phyloP scores from a whole-genome alignment of 64 coral and sea anemone species.

The Montipora sp. region DNA sequence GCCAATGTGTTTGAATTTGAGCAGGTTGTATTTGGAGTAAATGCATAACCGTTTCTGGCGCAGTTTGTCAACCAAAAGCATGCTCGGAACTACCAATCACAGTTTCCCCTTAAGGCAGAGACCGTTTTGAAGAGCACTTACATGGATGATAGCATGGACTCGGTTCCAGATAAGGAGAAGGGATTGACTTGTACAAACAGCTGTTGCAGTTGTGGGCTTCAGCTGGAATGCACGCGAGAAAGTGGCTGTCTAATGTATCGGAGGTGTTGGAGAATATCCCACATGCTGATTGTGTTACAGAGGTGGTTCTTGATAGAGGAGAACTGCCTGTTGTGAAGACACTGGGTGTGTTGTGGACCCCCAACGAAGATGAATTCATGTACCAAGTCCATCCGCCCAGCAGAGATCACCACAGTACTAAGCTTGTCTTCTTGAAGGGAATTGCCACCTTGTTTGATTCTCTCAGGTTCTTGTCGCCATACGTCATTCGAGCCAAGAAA shows the following conservation, averaged over 20 bases:
- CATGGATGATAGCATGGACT: too few species aligned
- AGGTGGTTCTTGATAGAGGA: too few species aligned
- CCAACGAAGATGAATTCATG: too few species aligned
- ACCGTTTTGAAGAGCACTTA: constrained; percentile 33
- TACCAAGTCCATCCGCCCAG: neutral
- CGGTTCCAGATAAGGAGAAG: constrained; percentile 7
- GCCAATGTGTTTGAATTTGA: constrained; percentile 53
- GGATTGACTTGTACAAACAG: constrained; percentile 50
- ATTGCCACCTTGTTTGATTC: too few species aligned
- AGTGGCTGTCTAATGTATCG: constrained; percentile 71
- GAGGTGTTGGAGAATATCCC: neutral
- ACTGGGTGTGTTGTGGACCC: too few species aligned
- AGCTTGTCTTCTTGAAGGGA: too few species aligned
- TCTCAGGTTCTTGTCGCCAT: too few species aligned
- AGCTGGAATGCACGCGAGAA: constrained; percentile 60
- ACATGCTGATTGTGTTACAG: too few species aligned
- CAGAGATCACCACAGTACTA: neutral
- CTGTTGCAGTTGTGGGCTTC: constrained; percentile 42
- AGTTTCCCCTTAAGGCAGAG: constrained; percentile 50
- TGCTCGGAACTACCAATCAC: constrained; percentile 31
- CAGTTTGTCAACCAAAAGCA: constrained; percentile 56
- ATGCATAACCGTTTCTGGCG: constrained; percentile 51
- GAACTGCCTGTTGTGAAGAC: too few species aligned
- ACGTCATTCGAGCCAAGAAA: neutral
- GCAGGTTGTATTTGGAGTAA: constrained; percentile 77